Percentiles rank a stretch among this genome's conserved stretches.
Evolutionary conservation across 1,140 invertebrate genomes (phyloP).

Genomic region (Rhizoglyphus robini): DNA sequence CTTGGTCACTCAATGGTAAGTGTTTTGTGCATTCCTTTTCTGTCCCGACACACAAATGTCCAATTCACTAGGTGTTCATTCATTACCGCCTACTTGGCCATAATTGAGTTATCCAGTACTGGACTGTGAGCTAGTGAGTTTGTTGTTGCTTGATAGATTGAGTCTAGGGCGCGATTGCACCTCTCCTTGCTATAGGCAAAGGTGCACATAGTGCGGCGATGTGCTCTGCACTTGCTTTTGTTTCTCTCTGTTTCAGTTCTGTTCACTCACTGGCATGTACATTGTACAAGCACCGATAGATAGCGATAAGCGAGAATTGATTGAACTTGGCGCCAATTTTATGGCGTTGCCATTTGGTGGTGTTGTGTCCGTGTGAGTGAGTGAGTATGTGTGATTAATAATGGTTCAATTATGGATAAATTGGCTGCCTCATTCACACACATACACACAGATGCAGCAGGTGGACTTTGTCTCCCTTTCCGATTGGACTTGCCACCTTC

Average conservation of each 20-base stretch:
- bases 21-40: conserved; percentile 26
- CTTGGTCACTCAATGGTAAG: conserved; percentile 97
- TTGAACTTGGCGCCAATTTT: conserved; percentile 14
- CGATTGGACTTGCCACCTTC: not conserved
- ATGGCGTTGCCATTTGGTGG: conserved; percentile 3
- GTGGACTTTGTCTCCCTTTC: not conserved
- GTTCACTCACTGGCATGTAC: not conserved
- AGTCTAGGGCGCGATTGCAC: not conserved
- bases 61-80: not conserved
- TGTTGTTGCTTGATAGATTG: conserved; percentile 8
- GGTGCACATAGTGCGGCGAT: not conserved
- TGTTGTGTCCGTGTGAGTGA: not conserved
- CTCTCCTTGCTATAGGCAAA: no score
- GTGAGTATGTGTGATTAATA: not conserved
- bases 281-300: not conserved
- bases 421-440: no score
- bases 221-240: not conserved
- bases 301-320: conserved; percentile 2
- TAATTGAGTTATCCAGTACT: not conserved
- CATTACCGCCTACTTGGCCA: not conserved
- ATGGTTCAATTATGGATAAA: conserved; percentile 4
- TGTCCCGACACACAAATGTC: no score
- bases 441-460: conserved; percentile 1
- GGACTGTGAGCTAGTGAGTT: no score
- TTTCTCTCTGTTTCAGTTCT: not conserved